Base-by-base conservation (phyloP, 1,140 invertebrate species). In the Brachionus calyciflorus region DNA sequence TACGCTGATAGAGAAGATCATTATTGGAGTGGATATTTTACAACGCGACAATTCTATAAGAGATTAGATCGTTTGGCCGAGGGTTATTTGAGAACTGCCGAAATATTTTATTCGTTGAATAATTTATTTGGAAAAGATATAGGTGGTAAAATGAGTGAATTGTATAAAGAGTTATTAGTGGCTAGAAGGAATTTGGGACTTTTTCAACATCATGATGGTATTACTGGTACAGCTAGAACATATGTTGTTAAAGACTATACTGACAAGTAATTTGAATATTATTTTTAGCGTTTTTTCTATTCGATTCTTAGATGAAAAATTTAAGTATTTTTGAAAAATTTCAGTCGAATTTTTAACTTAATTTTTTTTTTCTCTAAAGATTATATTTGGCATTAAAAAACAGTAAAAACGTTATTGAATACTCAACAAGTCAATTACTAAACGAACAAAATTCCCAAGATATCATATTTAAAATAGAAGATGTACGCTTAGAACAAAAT, bases 11-110 rank as follows among this genome's bases (percentile, higher is more conserved):
- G 92, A 44, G 92, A 94, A 82, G 91, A 98, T 86, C 92, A 98
- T 85, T 99, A 99, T 84, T 99, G 96, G 96, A 97, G 93, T 84
- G 96, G 96, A 1, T 98, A 97, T 84, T 98, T 89, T 83, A 97
- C 95, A 0, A 94, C 94, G 1, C 84, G 90, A 75, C 96, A 96
- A 0, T 98, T 77, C 48, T 63, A 44, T 68, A 77, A 77, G 53
- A n/a, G 76, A 40, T 24, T 63, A 28, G 76, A 77, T 46, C n/a
- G 76, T 9, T 14, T 60, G n/a, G 53, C 65, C 26, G 76, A 65
- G n/a, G 53, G 17, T 17, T 77, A 60, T 63, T 65, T 77, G 30
- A 10, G 76, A 44, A 26, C 53, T 14, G 53, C 49, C 41, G 73
- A 76, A 40, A 55, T 57, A 10, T 46, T 33, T 12, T 76, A 26